Percentiles rank a stretch among this genome's conserved stretches.
Evolutionary conservation across 1,140 invertebrate genomes (phyloP).

Genomic region (Drosophila rufa): DNA sequence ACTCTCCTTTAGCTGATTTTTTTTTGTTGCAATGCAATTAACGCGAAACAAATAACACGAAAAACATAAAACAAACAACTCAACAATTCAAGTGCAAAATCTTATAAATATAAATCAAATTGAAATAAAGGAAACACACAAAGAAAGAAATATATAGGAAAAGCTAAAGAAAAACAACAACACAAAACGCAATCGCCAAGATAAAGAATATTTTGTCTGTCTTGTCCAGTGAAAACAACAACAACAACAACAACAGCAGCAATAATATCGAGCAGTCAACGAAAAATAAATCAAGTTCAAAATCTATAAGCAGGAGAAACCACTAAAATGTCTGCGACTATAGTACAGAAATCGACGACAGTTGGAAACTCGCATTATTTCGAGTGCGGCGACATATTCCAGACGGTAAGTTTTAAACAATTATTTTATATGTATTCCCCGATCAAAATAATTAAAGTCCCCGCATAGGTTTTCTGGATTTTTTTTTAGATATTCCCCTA

Average conservation of each 20-base stretch:
- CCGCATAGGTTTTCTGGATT: background rate
- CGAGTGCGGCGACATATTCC: slow-evolving; percentile 63
- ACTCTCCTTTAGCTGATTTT: slow-evolving; percentile 34
- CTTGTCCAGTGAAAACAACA: slow-evolving; percentile 50
- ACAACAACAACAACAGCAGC: slow-evolving; percentile 22
- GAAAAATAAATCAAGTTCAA: slow-evolving; percentile 38
- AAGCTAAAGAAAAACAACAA: slow-evolving; percentile 35
- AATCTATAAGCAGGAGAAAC: slow-evolving; percentile 24
- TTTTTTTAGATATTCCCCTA: background rate
- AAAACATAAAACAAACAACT: slow-evolving; percentile 35
- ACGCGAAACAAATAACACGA: slow-evolving; percentile 57
- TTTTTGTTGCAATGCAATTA: slow-evolving; percentile 67
- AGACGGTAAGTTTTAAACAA: slow-evolving; percentile 53
- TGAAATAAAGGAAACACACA: slow-evolving; percentile 24
- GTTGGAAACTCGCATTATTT: slow-evolving; percentile 62
- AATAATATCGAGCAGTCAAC: slow-evolving; percentile 23
- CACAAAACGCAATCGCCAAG: slow-evolving; percentile 28
- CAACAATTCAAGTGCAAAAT: slow-evolving; percentile 61
- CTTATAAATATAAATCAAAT: slow-evolving; percentile 26
- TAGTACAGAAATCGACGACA: slow-evolving; percentile 63
- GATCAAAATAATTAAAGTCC: background rate
- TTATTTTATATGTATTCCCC: background rate
- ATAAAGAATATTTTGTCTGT: slow-evolving; percentile 42
- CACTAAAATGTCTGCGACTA: slow-evolving; percentile 64
- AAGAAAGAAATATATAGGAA: slow-evolving; percentile 31